Evolutionary conservation across 2,797 vertebrate genomes (phyloP), one percentile per base, ranked within the genome.

Genomic region (Phrynocephalus vlangalii): DNA sequence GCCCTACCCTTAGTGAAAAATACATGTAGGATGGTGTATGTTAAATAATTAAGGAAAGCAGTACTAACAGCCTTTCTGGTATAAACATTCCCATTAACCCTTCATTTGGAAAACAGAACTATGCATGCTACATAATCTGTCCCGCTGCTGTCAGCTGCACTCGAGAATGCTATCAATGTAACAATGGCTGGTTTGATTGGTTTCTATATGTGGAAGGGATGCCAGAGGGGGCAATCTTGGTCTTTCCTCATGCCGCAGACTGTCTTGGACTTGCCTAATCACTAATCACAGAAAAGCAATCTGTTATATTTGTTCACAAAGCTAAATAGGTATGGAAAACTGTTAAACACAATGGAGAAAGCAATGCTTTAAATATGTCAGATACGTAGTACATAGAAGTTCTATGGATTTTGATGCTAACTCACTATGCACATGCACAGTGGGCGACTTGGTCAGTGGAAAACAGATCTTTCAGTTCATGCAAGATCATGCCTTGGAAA

Each of bases 271-370:
- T 56, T 56, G 38, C 52, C 18, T 86, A 79, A 33, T 56, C 8
- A 68, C 72, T 9, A 77, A 4, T 15, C 56, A 76, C 38, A 56
- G 24, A 28, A 30, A 24, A 87, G 73, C 89, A 91, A 87, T 88
- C n/a, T 79, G 75, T 24, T 88, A 78, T 87, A 80, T 87, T 91
- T 90, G 44, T 89, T 93, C 91, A 87, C 86, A 86, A 7, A 68
- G 70, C 50, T 26, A 84, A n/a, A n/a, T 44, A 38, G 52, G 72
- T 83, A 86, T 70, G 60, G 89, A 84, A 88, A 91, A 56, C 10
- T 56, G 52, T 56, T 10, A 56, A 56, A 13, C 52, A 56, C 52
- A 56, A 56, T 56, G 38, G 38, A 44, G 4, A 44, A 44, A 13
- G 13, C 52, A 56, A 15, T 56, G 11, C 13, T 56, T 56, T 10